Evolutionary conservation across 2,888 invertebrate genomes (phyloP), one percentile per base, ranked within the genome.

Genomic region (Macrophya alboannulata): DNA sequence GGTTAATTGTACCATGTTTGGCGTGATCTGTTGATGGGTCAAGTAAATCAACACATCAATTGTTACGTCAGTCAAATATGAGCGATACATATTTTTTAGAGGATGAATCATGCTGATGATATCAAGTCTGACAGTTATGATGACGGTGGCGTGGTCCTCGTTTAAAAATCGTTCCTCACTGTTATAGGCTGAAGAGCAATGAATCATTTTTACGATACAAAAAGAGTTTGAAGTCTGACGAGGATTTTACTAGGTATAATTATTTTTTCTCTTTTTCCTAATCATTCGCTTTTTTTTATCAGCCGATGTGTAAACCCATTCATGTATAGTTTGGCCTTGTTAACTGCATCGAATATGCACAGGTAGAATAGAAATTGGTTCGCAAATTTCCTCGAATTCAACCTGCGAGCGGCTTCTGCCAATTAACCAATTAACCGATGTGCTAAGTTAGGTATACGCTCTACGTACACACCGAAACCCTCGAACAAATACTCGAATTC

Each of bases 371-470:
- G 77, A 37, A 77, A 77, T 55, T 51, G 55, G 37, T 37, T 51
- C 31, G 51, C 55, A 55, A 55, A 55, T 77, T 77, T 55, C 48
- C 77, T 51, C 48, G 15, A 55, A 77, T 51, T 51, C 31, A 77
- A 74, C 40, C 74, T 15, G 37, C 77, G 48, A 51, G 48, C 77
- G 55, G 77, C 77, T 77, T 77, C 51, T 51, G 37, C 77, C 77
- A 77, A 51, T 77, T 51, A 51, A 37, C 77, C 51, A 37, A 77
- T 77, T 31, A 51, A 55, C 37, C 77, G 17, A n/a, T 51, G 51
- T n/a, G 51, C 31, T 55, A 43, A 51, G 77, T 55, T 55, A n/a
- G 31, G 31, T 51, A 51, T 55, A 37, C 10, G 77, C 74, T 43
- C 45, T 45, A 21, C 62, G 21, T 15, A n/a, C 43, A 21, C 74